Evolutionary conservation across 92 coral and sea anemone species (phyloP).

Genomic region (Zoanthus solanderi): DNA sequence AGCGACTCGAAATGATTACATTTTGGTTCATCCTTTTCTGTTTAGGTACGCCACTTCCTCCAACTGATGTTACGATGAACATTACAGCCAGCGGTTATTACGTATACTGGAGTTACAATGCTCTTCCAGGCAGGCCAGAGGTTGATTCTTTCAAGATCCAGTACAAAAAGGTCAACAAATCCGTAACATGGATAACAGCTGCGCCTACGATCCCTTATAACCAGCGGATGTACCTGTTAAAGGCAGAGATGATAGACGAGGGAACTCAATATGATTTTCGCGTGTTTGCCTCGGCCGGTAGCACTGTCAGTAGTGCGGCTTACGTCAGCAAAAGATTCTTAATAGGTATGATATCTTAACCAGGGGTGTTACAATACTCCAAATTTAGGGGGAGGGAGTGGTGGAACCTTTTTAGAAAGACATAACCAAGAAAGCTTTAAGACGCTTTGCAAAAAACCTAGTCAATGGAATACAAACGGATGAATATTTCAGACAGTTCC

Average conservation of each 20-base stretch:
- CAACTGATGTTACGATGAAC: slow-evolving; percentile 82
- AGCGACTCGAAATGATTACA: neutral
- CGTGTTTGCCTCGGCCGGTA: slow-evolving; percentile 82
- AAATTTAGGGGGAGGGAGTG: no score
- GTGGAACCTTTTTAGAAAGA: no score
- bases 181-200: slow-evolving; percentile 72
- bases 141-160: slow-evolving; percentile 83
- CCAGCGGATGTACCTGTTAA: slow-evolving; percentile 69
- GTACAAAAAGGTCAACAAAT: slow-evolving; percentile 76
- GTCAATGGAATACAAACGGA: no score
- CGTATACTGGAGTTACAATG: slow-evolving; percentile 79
- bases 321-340: slow-evolving; percentile 75
- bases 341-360: slow-evolving; percentile 67
- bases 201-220: slow-evolving; percentile 57
- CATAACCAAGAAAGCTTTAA: no score
- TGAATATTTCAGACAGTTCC: no score
- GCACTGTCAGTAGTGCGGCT: slow-evolving; percentile 82
- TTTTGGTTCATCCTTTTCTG: neutral
- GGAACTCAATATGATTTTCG: slow-evolving; percentile 86
- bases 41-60: slow-evolving; percentile 86
- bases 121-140: slow-evolving; percentile 88
- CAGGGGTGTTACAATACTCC: no score
- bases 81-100: slow-evolving; percentile 80
- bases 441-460: no score
- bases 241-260: slow-evolving; percentile 65